A percentile compares a stretch with the other conserved stretches of the same genome.
phyloP scores from a whole-genome alignment of 1,140 invertebrate genomes.

The Trichogramma pretiosum region DNA sequence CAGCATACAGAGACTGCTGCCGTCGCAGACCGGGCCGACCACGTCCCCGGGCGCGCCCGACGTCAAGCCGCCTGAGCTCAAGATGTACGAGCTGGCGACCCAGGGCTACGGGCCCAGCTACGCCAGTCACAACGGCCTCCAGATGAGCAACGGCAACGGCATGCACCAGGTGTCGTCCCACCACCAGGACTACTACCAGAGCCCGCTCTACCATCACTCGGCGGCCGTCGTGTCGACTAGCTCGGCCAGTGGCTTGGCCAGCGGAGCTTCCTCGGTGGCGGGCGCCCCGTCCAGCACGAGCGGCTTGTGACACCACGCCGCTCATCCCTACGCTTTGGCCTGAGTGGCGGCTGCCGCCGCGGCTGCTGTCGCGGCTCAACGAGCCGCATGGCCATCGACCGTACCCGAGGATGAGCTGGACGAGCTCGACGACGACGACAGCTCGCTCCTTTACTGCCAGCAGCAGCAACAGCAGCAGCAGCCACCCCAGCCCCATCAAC shows the following conservation, averaged over 20 bases:
- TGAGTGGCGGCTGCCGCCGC: conserved; percentile 45
- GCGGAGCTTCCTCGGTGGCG: conserved; percentile 37
- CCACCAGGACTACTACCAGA: conserved; percentile 75
- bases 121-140: conserved; percentile 9
- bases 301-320: conserved; percentile 62
- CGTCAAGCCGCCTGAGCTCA: conserved; percentile 54
- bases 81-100: conserved; percentile 65
- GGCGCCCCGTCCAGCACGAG: no score
- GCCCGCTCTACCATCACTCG: conserved; percentile 62
- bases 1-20: conserved; percentile 83
- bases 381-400: neutral
- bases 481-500: conserved; percentile 1
- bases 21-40: conserved; percentile 68
- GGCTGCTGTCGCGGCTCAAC: neutral
- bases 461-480: conserved; percentile 4
- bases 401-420: conserved; percentile 15
- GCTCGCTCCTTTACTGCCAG: conserved; percentile 16
- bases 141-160: conserved; percentile 8
- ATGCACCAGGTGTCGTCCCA: conserved; percentile 42
- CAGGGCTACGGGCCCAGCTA: conserved; percentile 31
- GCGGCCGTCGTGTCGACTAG: conserved; percentile 51
- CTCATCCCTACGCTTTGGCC: conserved; percentile 55
- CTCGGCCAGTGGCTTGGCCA: conserved; percentile 24
- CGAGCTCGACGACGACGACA: conserved; percentile 13
- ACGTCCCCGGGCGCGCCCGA: conserved; percentile 43